These are phyloP conservation scores for Philaethria dido DNA, from an alignment of 2,888 invertebrate genomes.

Conservation along the genomic window DNA sequence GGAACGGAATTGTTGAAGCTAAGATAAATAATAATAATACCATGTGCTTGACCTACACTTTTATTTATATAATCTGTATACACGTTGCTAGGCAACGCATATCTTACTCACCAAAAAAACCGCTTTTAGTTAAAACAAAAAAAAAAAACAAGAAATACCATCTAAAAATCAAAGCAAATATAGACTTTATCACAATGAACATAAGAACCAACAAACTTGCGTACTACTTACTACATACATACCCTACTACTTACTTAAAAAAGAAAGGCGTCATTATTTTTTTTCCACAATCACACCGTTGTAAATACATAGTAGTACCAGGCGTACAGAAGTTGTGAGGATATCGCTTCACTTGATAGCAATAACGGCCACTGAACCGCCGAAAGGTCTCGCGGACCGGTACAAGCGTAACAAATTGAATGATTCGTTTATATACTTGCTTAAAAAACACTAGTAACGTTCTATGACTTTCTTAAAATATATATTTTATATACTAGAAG, in stretches of 20 bases:
- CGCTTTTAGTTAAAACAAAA: too few relatives aligned
- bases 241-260: too few relatives aligned
- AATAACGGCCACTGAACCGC: conserved; percentile 33
- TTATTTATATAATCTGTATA: too few relatives aligned
- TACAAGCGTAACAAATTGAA: conserved; percentile 14
- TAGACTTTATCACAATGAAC: neutral
- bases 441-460: neutral
- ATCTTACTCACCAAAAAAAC: too few relatives aligned
- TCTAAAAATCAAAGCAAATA: conserved; percentile 7
- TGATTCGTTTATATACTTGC: neutral
- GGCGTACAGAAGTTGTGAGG: conserved; percentile 64
- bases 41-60: too few relatives aligned
- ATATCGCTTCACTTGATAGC: conserved; percentile 51
- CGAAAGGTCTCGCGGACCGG: conserved; percentile 21
- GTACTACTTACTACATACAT: too few relatives aligned
- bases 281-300: conserved; percentile 74
- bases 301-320: conserved; percentile 80
- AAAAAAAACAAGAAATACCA: conserved; percentile 15
- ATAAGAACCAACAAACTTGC: neutral
- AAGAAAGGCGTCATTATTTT: conserved; percentile 50
- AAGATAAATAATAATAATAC: too few relatives aligned
- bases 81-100: too few relatives aligned
- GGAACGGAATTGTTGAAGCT: too few relatives aligned
- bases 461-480: neutral
- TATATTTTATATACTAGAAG: too few relatives aligned